Conservation (phyloP, 2,888 invertebrate species). For the Heliconius cydno region DNA sequence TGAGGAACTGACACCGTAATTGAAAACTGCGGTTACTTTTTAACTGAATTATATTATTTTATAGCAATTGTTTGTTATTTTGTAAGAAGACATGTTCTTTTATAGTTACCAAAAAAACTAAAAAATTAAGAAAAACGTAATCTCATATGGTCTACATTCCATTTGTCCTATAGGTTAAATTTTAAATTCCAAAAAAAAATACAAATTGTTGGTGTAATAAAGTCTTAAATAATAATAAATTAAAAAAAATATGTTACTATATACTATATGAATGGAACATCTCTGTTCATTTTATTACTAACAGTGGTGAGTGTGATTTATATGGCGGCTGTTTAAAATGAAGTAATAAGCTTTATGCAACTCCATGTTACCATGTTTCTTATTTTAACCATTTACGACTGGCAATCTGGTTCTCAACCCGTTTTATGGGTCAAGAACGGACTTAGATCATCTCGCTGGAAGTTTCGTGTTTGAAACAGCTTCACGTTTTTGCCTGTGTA, state of each 20-base stretch:
- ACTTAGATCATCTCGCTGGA: constrained; percentile 16
- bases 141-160: no score
- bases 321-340: constrained; percentile 16
- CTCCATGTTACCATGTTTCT: constrained; percentile 27
- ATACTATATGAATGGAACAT: background rate
- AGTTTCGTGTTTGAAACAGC: background rate
- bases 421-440: constrained; percentile 42
- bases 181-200: no score
- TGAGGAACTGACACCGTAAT: constrained; percentile 42
- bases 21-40: constrained; percentile 38
- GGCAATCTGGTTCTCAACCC: constrained; percentile 40
- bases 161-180: no score
- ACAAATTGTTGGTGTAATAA: no score
- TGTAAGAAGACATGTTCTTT: background rate
- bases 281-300: background rate
- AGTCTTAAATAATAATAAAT: background rate
- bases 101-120: background rate
- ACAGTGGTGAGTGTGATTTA: constrained; percentile 8
- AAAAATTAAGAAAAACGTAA: no score
- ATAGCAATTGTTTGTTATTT: constrained; percentile 1
- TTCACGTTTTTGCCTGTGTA: background rate
- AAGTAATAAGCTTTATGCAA: constrained; percentile 32
- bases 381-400: constrained; percentile 41
- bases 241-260: background rate
- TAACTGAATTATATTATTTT: constrained; percentile 27